Evolutionary conservation across 1,140 invertebrate species (phyloP).

Genomic region (Hycleus cichorii): DNA sequence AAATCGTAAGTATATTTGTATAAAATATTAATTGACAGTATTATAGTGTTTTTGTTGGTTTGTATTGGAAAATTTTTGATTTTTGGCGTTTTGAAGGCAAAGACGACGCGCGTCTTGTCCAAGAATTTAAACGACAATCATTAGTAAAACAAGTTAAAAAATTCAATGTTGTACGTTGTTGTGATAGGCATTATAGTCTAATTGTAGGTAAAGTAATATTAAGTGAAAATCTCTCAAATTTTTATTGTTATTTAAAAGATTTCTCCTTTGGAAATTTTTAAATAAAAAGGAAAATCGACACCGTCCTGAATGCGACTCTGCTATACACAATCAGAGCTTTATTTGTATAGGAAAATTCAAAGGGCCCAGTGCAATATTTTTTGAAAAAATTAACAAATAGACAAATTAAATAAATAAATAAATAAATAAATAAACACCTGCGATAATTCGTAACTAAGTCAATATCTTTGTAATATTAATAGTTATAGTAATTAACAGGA

Average conservation of each 20-base stretch:
- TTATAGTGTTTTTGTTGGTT: slow-evolving; percentile 8
- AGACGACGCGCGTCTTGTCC: slow-evolving; percentile 40
- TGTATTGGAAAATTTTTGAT: not conserved
- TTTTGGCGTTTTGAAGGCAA: slow-evolving; percentile 39
- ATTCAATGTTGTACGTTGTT: slow-evolving; percentile 11
- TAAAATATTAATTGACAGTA: too few relatives aligned
- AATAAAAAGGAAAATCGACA: not conserved
- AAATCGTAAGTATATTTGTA: slow-evolving; percentile 28
- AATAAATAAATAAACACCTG: not conserved
- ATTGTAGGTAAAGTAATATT: too few relatives aligned
- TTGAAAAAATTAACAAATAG: not conserved
- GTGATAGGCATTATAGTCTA: slow-evolving; percentile 7
- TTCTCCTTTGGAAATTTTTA: too few relatives aligned
- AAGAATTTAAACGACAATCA: slow-evolving; percentile 42
- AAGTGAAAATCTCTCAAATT: too few relatives aligned
- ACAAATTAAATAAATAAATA: too few relatives aligned
- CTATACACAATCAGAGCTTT: slow-evolving; percentile 15
- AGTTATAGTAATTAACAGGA: not conserved
- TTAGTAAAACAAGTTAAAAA: slow-evolving; percentile 24
- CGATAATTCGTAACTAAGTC: slow-evolving; percentile 28
- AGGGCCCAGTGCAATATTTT: slow-evolving; percentile 29
- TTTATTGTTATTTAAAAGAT: too few relatives aligned
- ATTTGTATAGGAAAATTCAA: slow-evolving; percentile 10
- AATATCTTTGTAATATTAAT: slow-evolving; percentile 19
- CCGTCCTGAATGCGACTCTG: slow-evolving; percentile 18